A percentile compares a stretch with the other conserved stretches of the same genome.
Evolutionary conservation across 2,113 vertebrate genomes (phyloP).

Genomic region (Hylia prasina): DNA sequence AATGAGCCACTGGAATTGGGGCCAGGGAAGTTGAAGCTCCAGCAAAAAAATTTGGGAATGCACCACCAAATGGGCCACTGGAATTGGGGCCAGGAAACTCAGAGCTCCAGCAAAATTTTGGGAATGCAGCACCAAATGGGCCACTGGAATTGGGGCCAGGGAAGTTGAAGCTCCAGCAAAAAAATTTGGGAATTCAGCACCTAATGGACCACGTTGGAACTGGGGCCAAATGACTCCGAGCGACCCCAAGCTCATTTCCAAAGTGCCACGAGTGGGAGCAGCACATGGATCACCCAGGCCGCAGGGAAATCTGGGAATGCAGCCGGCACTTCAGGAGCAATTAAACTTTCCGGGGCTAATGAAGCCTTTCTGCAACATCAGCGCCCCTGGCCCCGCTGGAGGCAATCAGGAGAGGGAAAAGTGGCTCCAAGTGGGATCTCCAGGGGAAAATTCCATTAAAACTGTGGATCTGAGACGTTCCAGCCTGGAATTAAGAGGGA

Average conservation of each 20-base stretch:
- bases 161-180: neutral
- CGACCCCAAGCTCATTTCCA: neutral
- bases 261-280: neutral
- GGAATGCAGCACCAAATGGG: neutral
- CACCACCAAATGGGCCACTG: neutral
- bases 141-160: neutral
- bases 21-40: neutral
- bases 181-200: neutral
- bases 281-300: neutral
- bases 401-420: neutral
- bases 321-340: neutral
- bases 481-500: rapidly evolving
- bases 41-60: neutral
- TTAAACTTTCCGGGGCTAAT: neutral
- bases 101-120: neutral
- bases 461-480: neutral
- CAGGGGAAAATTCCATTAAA: neutral
- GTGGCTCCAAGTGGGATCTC: neutral
- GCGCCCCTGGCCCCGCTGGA: rapidly evolving
- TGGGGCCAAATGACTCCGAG: neutral
- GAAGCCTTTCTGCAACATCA: neutral
- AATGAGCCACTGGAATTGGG: neutral
- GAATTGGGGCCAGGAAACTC: neutral
- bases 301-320: neutral
- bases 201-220: neutral